Evolutionary conservation across 2,888 invertebrate species (phyloP), one percentile per base, ranked within the genome.

Genomic region (Oegoconia quadripuncta): DNA sequence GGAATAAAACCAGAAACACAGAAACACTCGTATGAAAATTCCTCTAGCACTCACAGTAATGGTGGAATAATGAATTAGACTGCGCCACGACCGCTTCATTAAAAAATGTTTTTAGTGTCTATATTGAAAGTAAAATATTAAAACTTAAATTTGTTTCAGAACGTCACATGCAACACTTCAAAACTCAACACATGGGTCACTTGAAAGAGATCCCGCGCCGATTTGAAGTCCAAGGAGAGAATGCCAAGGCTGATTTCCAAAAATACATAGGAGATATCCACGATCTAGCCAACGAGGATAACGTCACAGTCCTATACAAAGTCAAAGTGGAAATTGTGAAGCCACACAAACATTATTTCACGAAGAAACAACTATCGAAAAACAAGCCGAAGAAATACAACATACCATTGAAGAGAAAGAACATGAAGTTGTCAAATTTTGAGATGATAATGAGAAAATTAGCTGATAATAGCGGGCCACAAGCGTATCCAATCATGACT

Each of bases 381-480:
- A 47, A 50, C 0, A 69, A 63, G 23, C 55, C 72, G 0, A 86
- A 84, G 52, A 84, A 76, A 33, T 86, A 71, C 39, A 81, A 74
- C 8, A 60, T 84, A 11, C 84, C 86, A 0, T 44, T 86, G 18
- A 86, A 86, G 51, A 83, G 74, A 45, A 73, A 70, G 12, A 84
- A 64, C 34, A 80, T 83, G 80, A 83, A 78, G 32, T 49, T 82
- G 4, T 84, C 86, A 0, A 74, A 74, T 34, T 83, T 80, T 8
- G 84, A 84, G 48, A 59, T 71, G 6, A 53, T 76, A 28, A 31
- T 82, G 26, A 65, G 80, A 16, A 81, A 70, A 44, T 55, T 76
- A 27, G 74, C 70, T 0, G 78, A 75, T 17, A 59, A 12, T 13
- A 3, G 7, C 2, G 27, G 27, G 13, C 2, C 27, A 3, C 72